Percentiles rank a stretch among this genome's conserved stretches.
Evolutionary conservation across 2,888 invertebrate genomes (phyloP).

Genomic region (Glyphotaelius pellucidus): DNA sequence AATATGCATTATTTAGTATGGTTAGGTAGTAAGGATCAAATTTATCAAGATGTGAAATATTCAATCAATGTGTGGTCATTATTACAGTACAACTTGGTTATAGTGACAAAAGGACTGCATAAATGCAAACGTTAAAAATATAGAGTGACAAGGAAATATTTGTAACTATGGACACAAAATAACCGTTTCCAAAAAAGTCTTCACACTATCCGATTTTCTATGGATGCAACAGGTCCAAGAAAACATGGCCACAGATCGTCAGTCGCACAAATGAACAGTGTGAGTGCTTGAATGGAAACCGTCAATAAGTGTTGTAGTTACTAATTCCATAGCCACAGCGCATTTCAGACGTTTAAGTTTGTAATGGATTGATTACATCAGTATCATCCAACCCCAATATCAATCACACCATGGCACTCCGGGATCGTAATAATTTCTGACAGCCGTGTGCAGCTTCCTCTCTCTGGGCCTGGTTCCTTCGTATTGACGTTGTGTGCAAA

Average conservation of each 20-base stretch:
- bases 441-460: too few species aligned
- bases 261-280: neutral
- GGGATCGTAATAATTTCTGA: too few species aligned
- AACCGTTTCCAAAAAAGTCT: too few species aligned
- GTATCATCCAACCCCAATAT: too few species aligned
- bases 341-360: neutral
- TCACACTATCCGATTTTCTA: too few species aligned
- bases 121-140: neutral
- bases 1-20: constrained; percentile 74
- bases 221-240: neutral
- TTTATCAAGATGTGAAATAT: neutral
- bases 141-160: neutral
- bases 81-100: neutral
- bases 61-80: neutral
- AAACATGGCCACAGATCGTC: neutral
- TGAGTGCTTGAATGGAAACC: neutral
- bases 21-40: constrained; percentile 67
- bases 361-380: too few species aligned
- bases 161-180: neutral
- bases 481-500: too few species aligned
- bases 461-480: too few species aligned
- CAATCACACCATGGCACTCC: too few species aligned
- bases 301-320: neutral
- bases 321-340: neutral
- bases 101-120: neutral